Base-by-base conservation (phyloP, 2,797 vertebrate species). In the Rhynchotus rufescens region DNA sequence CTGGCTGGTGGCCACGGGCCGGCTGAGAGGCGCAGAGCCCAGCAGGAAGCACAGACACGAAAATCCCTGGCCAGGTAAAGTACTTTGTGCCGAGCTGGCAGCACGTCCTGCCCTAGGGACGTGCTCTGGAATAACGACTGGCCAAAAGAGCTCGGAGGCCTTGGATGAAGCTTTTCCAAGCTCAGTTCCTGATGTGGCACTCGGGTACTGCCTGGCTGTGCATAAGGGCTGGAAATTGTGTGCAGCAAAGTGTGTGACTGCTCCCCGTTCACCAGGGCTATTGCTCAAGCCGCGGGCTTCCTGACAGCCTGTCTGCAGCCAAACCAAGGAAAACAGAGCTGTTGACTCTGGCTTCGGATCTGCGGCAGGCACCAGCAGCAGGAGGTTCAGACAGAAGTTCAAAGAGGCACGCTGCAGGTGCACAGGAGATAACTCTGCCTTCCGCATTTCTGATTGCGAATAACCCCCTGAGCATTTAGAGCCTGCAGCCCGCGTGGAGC, bases 321-420 rank as follows among this genome's bases (percentile, higher is more conserved):
- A 5, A 44, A 28, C 62, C 64, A 25, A 40, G 62, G 69, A 62
- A 66, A 61, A 47, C 65, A 44, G 57, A 5, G 25, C 61, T 87
- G 7, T 78, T 61, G 84, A 57, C 91, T 71, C 91, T 89, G 84
- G 91, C 81, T 19, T 4, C 52, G 42, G 68, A 15, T 19, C 57
- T 78, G 2, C 52, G 34, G 61, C 40, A 69, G 26, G 2, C 1
- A 51, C 47, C 88, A 78, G 45, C 75, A 74, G 52, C 59, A 28
- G 38, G 11, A 79, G 51, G 12, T 30, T 13, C 9, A 20, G 23
- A 26, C 51, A 8, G 7, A 4, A 21, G 51, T 8, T 62, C 80
- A 76, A 36, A 80, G 60, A 40, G 1, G n/a, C 6, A 1, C 5
- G 22, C 38, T 16, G 5, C 59, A 66, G 54, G 2, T 1, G 5